Evolutionary conservation across 2,888 invertebrate genomes (phyloP).

Genomic region (Sclerodermus sp.): DNA sequence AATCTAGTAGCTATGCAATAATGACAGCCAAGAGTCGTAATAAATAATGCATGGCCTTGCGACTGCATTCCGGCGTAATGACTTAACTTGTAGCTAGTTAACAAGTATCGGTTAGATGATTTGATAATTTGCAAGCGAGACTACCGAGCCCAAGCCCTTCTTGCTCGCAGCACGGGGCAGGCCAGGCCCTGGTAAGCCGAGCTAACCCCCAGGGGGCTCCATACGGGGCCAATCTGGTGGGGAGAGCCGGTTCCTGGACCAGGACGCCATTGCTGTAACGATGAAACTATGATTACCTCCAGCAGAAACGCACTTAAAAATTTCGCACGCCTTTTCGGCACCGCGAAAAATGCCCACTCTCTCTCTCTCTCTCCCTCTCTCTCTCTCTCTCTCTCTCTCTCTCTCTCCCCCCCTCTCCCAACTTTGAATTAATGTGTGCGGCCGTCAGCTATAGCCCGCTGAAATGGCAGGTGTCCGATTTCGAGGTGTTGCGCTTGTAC

Average conservation of each 20-base stretch:
- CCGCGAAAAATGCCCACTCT: constrained; percentile 8
- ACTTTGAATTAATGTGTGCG: too few species aligned
- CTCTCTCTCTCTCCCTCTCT: constrained; percentile 11
- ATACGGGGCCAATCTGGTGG: constrained; percentile 27
- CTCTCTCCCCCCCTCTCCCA: too few species aligned
- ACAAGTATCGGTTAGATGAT: constrained; percentile 30
- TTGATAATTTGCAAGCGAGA: constrained; percentile 33
- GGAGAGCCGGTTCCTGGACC: constrained; percentile 54
- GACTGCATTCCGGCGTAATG: constrained; percentile 36
- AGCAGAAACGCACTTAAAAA: constrained; percentile 25
- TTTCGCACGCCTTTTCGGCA: constrained; percentile 23
- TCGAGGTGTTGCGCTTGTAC: too few species aligned
- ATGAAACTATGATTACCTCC: constrained; percentile 51
- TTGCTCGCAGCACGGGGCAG: constrained; percentile 16
- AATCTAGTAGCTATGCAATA: too few species aligned
- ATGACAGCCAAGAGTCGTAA: constrained; percentile 18
- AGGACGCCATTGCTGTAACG: constrained; percentile 49
- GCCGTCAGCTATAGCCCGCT: too few species aligned
- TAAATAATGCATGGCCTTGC: constrained; percentile 38
- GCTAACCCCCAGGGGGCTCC: constrained; percentile 8
- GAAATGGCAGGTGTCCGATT: too few species aligned
- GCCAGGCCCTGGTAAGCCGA: constrained; percentile 35
- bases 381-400: constrained; percentile 6
- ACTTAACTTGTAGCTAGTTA: constrained; percentile 29
- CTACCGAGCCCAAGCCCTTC: constrained; percentile 21